phyloP scores from a whole-genome alignment of 2,888 invertebrate genomes.

The Catocala fraxini region DNA sequence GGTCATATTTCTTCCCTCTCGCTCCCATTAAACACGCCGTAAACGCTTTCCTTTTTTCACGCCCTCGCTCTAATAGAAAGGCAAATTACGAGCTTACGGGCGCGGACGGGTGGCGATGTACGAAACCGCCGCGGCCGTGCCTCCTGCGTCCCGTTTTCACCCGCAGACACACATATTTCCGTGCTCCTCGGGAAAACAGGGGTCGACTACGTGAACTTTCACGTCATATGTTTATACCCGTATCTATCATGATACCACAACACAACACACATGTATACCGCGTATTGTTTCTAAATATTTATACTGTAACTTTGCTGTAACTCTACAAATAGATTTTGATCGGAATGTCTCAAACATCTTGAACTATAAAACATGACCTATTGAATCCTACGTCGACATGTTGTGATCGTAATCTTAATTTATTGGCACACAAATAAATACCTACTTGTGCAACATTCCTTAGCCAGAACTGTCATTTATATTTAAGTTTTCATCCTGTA shows the following conservation, averaged over 20 bases:
- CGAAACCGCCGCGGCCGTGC: conserved; percentile 80
- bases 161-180: conserved; percentile 66
- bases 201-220: conserved; percentile 83
- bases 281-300: conserved; percentile 23
- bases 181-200: conserved; percentile 76
- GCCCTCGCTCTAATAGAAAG: conserved; percentile 88
- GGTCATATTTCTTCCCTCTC: conserved; percentile 87
- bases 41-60: conserved; percentile 88
- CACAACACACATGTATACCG: conserved; percentile 26
- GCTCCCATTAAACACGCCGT: conserved; percentile 87
- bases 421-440: too few relatives aligned
- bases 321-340: conserved; percentile 6
- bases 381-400: too few relatives aligned
- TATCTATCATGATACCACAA: conserved; percentile 54
- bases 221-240: conserved; percentile 76
- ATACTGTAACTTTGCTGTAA: conserved; percentile 22
- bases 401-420: too few relatives aligned
- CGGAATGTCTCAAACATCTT: too few relatives aligned
- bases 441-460: too few relatives aligned
- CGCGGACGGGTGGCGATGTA: conserved; percentile 88
- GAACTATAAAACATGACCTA: too few relatives aligned
- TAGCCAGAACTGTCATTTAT: too few relatives aligned
- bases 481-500: too few relatives aligned
- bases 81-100: conserved; percentile 88
- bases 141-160: conserved; percentile 76